Conservation (phyloP, 2,888 invertebrate genomes). For the Harpalus rubripes region DNA sequence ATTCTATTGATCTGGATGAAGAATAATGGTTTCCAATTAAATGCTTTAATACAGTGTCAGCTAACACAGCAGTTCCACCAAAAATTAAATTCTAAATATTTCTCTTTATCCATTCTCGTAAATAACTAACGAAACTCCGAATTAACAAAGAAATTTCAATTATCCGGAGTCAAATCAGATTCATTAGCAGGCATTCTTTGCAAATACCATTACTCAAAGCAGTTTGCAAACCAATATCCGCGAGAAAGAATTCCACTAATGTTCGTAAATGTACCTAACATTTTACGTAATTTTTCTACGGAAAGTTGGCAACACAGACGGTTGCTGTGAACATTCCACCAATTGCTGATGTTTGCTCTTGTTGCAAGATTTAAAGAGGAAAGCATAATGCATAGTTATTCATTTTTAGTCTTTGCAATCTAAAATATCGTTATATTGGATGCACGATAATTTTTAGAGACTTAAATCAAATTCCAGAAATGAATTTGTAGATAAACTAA, state of each 20-base stretch:
- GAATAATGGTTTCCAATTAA: slow-evolving; percentile 35
- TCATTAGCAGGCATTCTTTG: slow-evolving; percentile 43
- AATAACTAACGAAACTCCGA: slow-evolving; percentile 40
- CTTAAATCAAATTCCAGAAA: too few relatives aligned
- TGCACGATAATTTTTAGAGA: too few relatives aligned
- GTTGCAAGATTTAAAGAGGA: neutral
- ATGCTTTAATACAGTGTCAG: slow-evolving; percentile 15
- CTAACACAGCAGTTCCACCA: slow-evolving; percentile 3
- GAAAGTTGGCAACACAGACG: neutral
- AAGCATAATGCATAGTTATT: too few relatives aligned
- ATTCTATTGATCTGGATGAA: neutral
- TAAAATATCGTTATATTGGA: too few relatives aligned
- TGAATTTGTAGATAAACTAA: too few relatives aligned
- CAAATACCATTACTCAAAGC: slow-evolving; percentile 27
- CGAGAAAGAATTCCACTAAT: slow-evolving; percentile 32
- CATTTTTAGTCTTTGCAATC: too few relatives aligned
- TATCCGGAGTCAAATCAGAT: slow-evolving; percentile 38
- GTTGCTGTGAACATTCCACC: slow-evolving; percentile 26
- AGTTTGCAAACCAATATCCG: slow-evolving; percentile 34
- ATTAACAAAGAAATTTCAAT: slow-evolving; percentile 52
- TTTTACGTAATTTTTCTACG: slow-evolving; percentile 43
- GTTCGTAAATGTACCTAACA: slow-evolving; percentile 33
- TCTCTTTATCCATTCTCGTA: slow-evolving; percentile 17
- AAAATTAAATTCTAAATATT: slow-evolving; percentile 38
- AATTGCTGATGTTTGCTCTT: neutral